Conservation (phyloP, 2,888 invertebrate species). For the Neelides folsomi region DNA sequence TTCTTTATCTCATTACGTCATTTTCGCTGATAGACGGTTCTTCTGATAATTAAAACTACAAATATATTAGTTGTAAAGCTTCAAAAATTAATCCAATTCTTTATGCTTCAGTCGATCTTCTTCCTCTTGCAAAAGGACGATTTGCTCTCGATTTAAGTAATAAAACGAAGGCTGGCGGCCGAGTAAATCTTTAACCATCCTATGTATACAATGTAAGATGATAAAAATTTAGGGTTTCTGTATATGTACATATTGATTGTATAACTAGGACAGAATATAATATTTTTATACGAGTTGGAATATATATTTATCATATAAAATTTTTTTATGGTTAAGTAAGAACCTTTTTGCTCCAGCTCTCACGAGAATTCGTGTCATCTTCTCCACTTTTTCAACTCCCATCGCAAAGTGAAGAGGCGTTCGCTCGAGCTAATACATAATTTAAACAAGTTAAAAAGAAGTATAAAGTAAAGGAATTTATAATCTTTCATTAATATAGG, state of each 20-base stretch:
- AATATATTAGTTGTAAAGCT: too few species aligned
- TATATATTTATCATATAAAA: constrained; percentile 43
- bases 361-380: constrained; percentile 63
- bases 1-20: too few species aligned
- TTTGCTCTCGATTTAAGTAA: constrained; percentile 82
- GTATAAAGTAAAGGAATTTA: not conserved
- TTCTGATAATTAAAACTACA: too few species aligned
- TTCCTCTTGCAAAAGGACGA: constrained; percentile 68
- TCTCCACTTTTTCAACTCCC: constrained; percentile 73
- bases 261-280: too few species aligned
- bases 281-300: too few species aligned
- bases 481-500: not conserved
- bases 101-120: constrained; percentile 40
- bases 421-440: constrained; percentile 57
- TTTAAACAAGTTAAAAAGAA: not conserved
- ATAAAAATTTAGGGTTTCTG: too few species aligned
- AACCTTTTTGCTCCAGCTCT: constrained; percentile 70
- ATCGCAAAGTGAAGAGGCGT: constrained; percentile 80
- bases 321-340: constrained; percentile 56
- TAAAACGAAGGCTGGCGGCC: constrained; percentile 81
- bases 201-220: constrained; percentile 41
- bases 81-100: too few species aligned
- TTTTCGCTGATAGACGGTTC: too few species aligned
- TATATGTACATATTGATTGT: too few species aligned
- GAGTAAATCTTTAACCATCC: constrained; percentile 35